Evolutionary conservation across 2,797 vertebrate genomes (phyloP).

Genomic region (Parauchenoglanis punctatus): DNA sequence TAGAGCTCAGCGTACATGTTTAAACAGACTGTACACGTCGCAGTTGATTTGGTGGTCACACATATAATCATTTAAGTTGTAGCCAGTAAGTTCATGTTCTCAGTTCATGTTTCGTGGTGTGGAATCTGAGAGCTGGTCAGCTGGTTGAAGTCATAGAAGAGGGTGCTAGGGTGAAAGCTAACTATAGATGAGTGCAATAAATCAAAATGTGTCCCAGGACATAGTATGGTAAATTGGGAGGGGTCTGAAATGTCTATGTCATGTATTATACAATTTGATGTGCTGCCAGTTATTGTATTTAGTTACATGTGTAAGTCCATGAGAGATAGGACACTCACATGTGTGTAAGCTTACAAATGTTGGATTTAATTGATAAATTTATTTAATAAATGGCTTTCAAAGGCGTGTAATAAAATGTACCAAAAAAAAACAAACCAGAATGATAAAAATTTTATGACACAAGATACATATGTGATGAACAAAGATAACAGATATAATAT

Average conservation of each 20-base stretch:
- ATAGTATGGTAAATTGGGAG: constrained; percentile 35
- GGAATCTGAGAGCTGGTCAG: constrained; percentile 65
- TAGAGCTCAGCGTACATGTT: constrained; percentile 30
- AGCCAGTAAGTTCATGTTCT: constrained; percentile 50
- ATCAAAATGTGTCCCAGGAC: constrained; percentile 66
- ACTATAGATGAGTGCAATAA: constrained; percentile 71
- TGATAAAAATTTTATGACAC: background rate
- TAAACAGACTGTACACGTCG: constrained; percentile 43
- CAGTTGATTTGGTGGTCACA: constrained; percentile 51
- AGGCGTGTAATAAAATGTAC: background rate
- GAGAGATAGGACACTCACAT: background rate
- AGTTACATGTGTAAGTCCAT: background rate
- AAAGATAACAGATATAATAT: background rate
- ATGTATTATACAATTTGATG: background rate
- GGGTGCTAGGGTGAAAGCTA: constrained; percentile 64
- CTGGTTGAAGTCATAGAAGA: constrained; percentile 63
- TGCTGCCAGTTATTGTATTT: background rate
- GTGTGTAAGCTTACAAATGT: background rate
- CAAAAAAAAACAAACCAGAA: no score
- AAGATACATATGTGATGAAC: background rate
- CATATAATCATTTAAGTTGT: constrained; percentile 60
- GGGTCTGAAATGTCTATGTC: constrained; percentile 17
- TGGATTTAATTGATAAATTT: no score
- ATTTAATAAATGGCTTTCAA: background rate
- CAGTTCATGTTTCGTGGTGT: constrained; percentile 70